Conservation (phyloP, 2,888 invertebrate genomes). For the Trachelus troglodyta region DNA sequence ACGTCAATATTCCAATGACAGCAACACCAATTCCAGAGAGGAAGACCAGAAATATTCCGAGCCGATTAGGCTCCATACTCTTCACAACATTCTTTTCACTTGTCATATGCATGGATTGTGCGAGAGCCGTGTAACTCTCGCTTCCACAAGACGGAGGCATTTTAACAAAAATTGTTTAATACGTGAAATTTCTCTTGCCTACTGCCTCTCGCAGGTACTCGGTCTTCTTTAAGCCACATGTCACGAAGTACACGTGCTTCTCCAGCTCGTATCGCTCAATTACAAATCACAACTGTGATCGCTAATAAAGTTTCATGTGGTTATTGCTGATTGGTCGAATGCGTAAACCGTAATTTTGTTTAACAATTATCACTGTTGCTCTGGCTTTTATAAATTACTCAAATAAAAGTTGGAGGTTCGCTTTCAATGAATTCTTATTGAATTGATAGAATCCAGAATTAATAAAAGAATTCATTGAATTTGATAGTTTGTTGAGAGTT, state of each 20-base stretch:
- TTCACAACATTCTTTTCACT: conserved; percentile 28
- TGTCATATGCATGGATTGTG: conserved; percentile 35
- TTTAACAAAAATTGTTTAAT: conserved; percentile 11
- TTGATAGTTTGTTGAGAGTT: neutral
- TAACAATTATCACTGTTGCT: neutral
- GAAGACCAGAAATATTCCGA: conserved; percentile 48
- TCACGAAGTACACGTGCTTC: neutral
- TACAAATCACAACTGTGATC: neutral
- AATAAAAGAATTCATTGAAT: neutral
- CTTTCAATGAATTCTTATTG: neutral
- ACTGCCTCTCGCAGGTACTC: neutral
- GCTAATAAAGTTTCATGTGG: neutral
- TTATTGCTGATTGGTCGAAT: neutral
- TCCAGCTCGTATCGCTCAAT: neutral
- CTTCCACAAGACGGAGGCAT: conserved; percentile 39
- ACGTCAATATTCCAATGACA: conserved; percentile 48
- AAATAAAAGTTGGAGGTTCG: neutral
- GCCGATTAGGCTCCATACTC: conserved; percentile 42
- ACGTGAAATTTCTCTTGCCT: neutral
- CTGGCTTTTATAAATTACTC: neutral
- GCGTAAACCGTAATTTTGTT: neutral
- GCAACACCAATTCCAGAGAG: conserved; percentile 50
- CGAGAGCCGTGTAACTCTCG: conserved; percentile 28
- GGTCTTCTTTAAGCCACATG: neutral
- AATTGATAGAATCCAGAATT: neutral